Conservation (phyloP, 2,113 vertebrate species). For the Lathamus discolor region DNA sequence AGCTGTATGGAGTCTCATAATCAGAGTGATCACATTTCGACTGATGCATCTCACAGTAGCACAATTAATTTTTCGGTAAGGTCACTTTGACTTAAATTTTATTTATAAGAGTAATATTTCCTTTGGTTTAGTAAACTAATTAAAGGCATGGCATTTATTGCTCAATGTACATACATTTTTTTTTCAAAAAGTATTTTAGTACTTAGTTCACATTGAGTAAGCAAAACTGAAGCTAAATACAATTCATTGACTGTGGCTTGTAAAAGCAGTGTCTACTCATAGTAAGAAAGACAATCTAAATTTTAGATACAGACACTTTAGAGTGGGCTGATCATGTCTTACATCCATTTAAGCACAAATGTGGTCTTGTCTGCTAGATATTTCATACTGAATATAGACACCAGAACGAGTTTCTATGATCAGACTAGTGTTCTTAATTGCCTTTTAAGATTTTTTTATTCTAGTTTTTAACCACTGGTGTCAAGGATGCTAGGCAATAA, state of each 20-base stretch:
- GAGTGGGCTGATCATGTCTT: neutral
- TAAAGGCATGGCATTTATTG: neutral
- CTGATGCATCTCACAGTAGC: neutral
- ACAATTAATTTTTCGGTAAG: slow-evolving; percentile 25
- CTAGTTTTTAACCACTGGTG: neutral
- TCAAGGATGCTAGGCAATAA: neutral
- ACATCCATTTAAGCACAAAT: neutral
- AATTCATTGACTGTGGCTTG: neutral
- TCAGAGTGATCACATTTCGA: neutral
- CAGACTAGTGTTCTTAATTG: neutral
- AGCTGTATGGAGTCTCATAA: neutral
- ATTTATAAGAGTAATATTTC: slow-evolving; percentile 48
- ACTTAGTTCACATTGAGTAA: neutral
- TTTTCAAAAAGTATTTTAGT: neutral
- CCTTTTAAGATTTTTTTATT: neutral
- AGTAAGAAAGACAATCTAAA: neutral
- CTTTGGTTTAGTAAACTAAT: neutral
- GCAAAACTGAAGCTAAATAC: neutral
- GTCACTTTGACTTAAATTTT: slow-evolving; percentile 11
- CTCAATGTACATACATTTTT: neutral
- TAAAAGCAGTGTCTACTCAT: neutral
- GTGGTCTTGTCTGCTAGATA: neutral
- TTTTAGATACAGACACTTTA: neutral
- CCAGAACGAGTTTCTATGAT: neutral
- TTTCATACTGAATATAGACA: neutral